Percentiles rank a stretch among this genome's conserved stretches.
Conservation (phyloP, 1,140 invertebrate genomes). For the Helicoverpa zea region DNA sequence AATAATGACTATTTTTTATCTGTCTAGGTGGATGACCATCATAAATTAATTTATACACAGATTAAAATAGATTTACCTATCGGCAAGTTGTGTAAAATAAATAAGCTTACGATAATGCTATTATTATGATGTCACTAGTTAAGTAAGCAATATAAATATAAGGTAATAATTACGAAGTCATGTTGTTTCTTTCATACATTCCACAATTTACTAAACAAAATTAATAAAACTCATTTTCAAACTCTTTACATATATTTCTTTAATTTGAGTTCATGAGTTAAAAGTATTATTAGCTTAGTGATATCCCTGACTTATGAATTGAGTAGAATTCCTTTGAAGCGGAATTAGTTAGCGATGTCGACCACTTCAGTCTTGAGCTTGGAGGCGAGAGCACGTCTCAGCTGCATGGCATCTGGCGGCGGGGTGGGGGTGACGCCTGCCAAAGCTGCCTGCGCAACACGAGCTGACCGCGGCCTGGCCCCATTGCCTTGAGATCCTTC, state of each 20-base stretch:
- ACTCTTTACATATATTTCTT: conserved; percentile 30
- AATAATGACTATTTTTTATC: conserved; percentile 85
- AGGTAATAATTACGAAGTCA: conserved; percentile 70
- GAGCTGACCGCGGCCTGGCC: conserved; percentile 90
- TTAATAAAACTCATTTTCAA: conserved; percentile 43
- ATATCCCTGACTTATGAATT: not conserved
- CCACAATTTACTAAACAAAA: conserved; percentile 48
- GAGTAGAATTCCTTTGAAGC: not conserved
- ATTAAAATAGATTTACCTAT: conserved; percentile 85
- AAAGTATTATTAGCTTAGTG: not conserved
- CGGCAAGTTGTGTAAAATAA: conserved; percentile 86
- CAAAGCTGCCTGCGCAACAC: conserved; percentile 89
- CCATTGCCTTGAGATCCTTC: conserved; percentile 61
- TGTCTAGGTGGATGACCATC: conserved; percentile 85
- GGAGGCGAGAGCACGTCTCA: conserved; percentile 93
- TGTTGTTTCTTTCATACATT: conserved; percentile 54
- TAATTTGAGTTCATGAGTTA: conserved; percentile 23
- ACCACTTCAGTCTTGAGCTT: conserved; percentile 94
- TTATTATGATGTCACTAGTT: conserved; percentile 86
- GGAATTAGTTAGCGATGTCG: conserved; percentile 62
- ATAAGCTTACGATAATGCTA: conserved; percentile 86
- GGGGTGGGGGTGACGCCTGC: conserved; percentile 76
- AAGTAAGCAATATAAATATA: conserved; percentile 87
- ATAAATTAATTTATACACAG: conserved; percentile 86
- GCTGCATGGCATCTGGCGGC: conserved; percentile 88